Evolutionary conservation across 2,888 invertebrate species (phyloP).

Genomic region (Nomada fucata): DNA sequence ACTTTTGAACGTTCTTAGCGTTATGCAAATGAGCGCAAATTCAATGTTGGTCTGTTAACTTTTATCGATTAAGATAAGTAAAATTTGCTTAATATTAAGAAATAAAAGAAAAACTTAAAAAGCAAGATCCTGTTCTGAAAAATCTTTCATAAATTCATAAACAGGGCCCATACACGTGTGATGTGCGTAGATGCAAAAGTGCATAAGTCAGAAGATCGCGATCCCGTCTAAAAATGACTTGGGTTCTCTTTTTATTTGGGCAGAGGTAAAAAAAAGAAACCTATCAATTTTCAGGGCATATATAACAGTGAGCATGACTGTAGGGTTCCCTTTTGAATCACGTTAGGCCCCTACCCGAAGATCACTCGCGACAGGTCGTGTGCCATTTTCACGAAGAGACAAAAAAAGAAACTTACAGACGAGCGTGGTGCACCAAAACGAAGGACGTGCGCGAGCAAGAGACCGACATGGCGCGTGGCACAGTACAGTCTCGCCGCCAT

Average conservation of each 20-base stretch:
- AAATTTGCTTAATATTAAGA: background rate
- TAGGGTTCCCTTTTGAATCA: constrained; percentile 30
- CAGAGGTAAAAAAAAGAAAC: constrained; percentile 8
- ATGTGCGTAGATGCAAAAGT: constrained; percentile 9
- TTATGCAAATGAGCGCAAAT: no score
- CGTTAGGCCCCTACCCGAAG: constrained; percentile 21
- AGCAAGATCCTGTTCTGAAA: background rate
- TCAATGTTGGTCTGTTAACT: no score
- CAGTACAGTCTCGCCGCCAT: constrained; percentile 79
- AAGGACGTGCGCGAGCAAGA: constrained; percentile 76
- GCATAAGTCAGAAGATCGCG: constrained; percentile 4
- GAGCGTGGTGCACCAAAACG: constrained; percentile 48
- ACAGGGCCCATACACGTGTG: background rate
- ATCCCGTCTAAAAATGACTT: constrained; percentile 49
- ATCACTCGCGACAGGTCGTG: constrained; percentile 58
- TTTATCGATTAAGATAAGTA: no score
- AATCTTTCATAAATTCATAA: background rate
- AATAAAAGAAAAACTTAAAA: background rate
- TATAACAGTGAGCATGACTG: constrained; percentile 9
- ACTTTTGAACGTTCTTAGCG: no score
- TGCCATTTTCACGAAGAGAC: constrained; percentile 57
- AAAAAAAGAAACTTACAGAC: constrained; percentile 54
- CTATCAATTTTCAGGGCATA: constrained; percentile 39
- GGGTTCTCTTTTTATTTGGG: constrained; percentile 12
- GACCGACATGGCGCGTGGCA: constrained; percentile 82